phyloP scores from a whole-genome alignment of 2,888 invertebrate genomes.

The Campoplex nolae region DNA sequence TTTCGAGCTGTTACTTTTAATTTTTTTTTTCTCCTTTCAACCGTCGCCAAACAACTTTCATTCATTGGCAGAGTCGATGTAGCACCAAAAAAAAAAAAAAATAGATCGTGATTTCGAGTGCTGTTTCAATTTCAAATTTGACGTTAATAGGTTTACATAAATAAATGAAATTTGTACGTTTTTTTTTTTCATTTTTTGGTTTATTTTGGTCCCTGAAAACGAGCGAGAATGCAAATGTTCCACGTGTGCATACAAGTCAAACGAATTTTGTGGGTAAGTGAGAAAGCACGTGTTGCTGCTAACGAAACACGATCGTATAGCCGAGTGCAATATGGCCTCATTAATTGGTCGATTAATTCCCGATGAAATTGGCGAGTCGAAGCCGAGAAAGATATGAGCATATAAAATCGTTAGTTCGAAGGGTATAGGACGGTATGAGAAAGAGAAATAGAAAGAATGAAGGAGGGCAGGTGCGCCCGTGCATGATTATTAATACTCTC shows the following conservation, averaged over 20 bases:
- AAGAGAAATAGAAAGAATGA: conserved; percentile 19
- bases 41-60: background rate
- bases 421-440: conserved; percentile 1
- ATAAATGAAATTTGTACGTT: background rate
- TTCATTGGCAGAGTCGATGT: background rate
- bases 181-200: background rate
- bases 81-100: background rate
- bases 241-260: background rate
- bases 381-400: conserved; percentile 58
- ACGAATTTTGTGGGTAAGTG: conserved; percentile 32
- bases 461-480: conserved; percentile 53
- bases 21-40: too few species aligned
- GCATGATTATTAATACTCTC: conserved; percentile 37
- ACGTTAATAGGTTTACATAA: background rate
- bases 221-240: background rate
- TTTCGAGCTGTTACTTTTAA: background rate
- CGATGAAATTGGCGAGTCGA: conserved; percentile 66
- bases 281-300: conserved; percentile 71
- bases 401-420: conserved; percentile 50
- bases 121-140: background rate
- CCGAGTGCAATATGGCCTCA: conserved; percentile 68
- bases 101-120: conserved; percentile 7
- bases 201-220: background rate
- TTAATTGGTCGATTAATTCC: conserved; percentile 70
- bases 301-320: conserved; percentile 55